Conservation (phyloP, 1,140 invertebrate genomes). For the Archegozetes longisetosus region DNA sequence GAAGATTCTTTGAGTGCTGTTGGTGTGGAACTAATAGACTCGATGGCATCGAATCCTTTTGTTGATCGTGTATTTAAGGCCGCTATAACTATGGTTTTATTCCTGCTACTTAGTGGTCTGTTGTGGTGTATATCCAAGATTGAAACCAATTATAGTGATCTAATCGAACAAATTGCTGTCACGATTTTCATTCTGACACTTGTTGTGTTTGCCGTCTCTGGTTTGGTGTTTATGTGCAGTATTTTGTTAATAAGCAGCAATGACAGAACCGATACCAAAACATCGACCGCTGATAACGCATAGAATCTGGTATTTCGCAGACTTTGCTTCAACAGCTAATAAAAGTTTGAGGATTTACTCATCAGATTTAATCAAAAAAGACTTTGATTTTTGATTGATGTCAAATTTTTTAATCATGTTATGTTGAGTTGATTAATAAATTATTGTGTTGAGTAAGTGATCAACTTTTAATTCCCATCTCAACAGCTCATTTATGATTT, state of each 20-base stretch:
- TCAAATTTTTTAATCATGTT: too few relatives aligned
- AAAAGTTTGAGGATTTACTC: too few relatives aligned
- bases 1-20: neutral
- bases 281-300: too few relatives aligned
- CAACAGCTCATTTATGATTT: too few relatives aligned
- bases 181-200: neutral
- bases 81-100: neutral
- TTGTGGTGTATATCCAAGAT: neutral
- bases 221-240: neutral
- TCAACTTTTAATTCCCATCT: too few relatives aligned
- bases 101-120: neutral
- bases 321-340: too few relatives aligned
- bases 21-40: neutral
- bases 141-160: neutral
- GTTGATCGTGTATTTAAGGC: neutral
- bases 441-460: too few relatives aligned
- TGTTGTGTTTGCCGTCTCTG: neutral
- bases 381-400: too few relatives aligned
- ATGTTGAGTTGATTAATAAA: too few relatives aligned
- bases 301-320: too few relatives aligned
- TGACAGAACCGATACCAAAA: neutral
- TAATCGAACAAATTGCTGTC: neutral
- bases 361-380: too few relatives aligned
- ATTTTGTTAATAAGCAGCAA: neutral
- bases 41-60: neutral